A percentile compares a stretch with the other conserved stretches of the same genome.
These are phyloP conservation scores for Alouatta palliata DNA, from an alignment of 2,113 vertebrate genomes.

Conservation along the genomic window DNA sequence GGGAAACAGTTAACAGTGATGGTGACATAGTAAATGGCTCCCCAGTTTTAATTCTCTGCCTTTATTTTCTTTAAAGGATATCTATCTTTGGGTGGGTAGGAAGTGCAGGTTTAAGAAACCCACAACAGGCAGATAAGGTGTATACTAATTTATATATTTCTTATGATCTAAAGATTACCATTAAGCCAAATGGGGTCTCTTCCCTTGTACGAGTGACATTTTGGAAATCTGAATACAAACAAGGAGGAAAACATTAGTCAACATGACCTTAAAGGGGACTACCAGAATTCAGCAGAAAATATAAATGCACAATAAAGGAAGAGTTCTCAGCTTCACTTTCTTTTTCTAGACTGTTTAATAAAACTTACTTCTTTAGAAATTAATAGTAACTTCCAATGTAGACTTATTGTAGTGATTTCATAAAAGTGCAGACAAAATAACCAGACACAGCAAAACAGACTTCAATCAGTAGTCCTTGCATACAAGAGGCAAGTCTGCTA, in stretches of 20 bases:
- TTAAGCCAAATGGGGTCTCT: slow-evolving; percentile 55
- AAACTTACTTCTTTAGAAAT: slow-evolving; percentile 62
- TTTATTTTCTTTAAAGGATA: slow-evolving; percentile 61
- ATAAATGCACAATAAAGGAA: slow-evolving; percentile 65
- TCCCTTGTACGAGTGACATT: slow-evolving; percentile 29
- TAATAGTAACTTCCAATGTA: slow-evolving; percentile 69
- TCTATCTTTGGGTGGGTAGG: slow-evolving; percentile 65
- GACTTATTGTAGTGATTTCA: slow-evolving; percentile 66
- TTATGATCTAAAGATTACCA: slow-evolving; percentile 66
- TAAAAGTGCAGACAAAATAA: slow-evolving; percentile 84
- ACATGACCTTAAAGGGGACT: slow-evolving; percentile 47
- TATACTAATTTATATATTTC: slow-evolving; percentile 61
- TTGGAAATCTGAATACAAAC: slow-evolving; percentile 53
- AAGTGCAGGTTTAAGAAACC: slow-evolving; percentile 75
- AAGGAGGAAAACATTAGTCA: slow-evolving; percentile 35
- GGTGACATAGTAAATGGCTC: slow-evolving; percentile 71
- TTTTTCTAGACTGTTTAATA: slow-evolving; percentile 71
- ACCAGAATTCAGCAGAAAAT: slow-evolving; percentile 72
- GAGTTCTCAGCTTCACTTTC: slow-evolving; percentile 63
- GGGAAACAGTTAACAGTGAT: slow-evolving; percentile 65
- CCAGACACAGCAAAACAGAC: slow-evolving; percentile 79
- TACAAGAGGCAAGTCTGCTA: slow-evolving; percentile 69
- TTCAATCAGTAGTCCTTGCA: slow-evolving; percentile 60
- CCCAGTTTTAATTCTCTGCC: slow-evolving; percentile 58
- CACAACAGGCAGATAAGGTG: slow-evolving; percentile 78